Evolutionary conservation across 2,113 vertebrate genomes (phyloP), one percentile per base, ranked within the genome.

Genomic region (Perca schrenkii): DNA sequence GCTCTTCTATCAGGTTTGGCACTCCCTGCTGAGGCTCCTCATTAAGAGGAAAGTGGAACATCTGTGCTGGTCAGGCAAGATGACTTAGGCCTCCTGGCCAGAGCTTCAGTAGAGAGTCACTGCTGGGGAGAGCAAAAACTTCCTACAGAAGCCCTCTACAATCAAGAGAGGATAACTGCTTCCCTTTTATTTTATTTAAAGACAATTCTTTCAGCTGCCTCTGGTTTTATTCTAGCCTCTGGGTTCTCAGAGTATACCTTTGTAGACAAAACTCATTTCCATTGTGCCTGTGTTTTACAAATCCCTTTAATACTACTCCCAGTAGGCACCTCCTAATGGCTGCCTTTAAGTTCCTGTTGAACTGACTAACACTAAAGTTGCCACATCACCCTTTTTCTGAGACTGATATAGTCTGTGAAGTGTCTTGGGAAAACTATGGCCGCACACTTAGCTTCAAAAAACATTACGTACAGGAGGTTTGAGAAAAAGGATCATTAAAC

Each of bases 41-140:
- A 92, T 94, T 93, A 93, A 69, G 79, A 76, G 74, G 85, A 90
- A 90, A 92, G 85, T 84, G 82, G 87, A 94, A 90, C 93, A 93
- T 93, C 91, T 93, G 91, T 91, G 89, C 91, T 74, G 84, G 86
- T 83, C 87, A 87, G 84, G 77, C 70, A 80, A 85, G 86, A 89
- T 90, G 90, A 92, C 89, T 87, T 90, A 73, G 86, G 88, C 84
- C 88, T 92, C 88, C 89, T 91, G 91, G 88, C 62, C 86, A 87
- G 67, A 78, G 80, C 66, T 83, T 71, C 81, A 77, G 79, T 11
- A 22, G 80, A 89, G 79, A 79, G 76, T 53, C 79, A 85, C 77
- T 53, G 78, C 63, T 47, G 74, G 76, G 34, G 82, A 83, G 81
- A 90, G 86, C 77, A 90, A 85, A 88, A 86, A 81, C 84, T 77